Evolutionary conservation across 1,140 invertebrate species (phyloP).

Genomic region (Apocrypta bakeri): DNA sequence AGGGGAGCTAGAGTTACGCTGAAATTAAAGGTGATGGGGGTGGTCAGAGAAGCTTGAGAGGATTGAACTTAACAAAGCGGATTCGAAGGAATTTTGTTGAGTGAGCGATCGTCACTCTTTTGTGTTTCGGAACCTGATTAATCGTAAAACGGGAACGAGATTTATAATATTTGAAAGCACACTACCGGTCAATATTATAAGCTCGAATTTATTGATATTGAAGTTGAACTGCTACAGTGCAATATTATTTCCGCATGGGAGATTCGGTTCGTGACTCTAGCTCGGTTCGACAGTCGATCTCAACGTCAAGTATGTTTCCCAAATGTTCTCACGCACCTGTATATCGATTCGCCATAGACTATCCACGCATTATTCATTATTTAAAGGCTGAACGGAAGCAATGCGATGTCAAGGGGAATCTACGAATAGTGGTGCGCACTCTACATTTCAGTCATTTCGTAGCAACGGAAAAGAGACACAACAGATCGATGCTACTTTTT

Average conservation of each 20-base stretch:
- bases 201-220: too few relatives aligned
- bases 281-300: neutral
- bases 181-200: too few relatives aligned
- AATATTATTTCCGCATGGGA: too few relatives aligned
- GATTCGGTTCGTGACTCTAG: neutral
- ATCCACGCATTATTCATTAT: slow-evolving; percentile 46
- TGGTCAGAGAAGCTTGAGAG: neutral
- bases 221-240: too few relatives aligned
- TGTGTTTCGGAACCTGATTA: neutral
- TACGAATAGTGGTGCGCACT: neutral
- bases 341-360: slow-evolving; percentile 15
- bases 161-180: too few relatives aligned
- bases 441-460: neutral
- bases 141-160: neutral
- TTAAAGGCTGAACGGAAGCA: slow-evolving; percentile 17
- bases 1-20: neutral
- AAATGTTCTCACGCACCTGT: neutral
- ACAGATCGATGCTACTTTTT: slow-evolving; percentile 44
- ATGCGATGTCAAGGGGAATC: slow-evolving; percentile 12
- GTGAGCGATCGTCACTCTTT: neutral
- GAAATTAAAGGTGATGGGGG: neutral
- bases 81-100: neutral
- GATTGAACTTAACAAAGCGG: too few relatives aligned
- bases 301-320: neutral
- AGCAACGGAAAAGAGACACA: neutral